Percentiles rank a stretch among this genome's conserved stretches.
Conservation (phyloP, 2,888 invertebrate genomes). For the Drosophila neonasuta region DNA sequence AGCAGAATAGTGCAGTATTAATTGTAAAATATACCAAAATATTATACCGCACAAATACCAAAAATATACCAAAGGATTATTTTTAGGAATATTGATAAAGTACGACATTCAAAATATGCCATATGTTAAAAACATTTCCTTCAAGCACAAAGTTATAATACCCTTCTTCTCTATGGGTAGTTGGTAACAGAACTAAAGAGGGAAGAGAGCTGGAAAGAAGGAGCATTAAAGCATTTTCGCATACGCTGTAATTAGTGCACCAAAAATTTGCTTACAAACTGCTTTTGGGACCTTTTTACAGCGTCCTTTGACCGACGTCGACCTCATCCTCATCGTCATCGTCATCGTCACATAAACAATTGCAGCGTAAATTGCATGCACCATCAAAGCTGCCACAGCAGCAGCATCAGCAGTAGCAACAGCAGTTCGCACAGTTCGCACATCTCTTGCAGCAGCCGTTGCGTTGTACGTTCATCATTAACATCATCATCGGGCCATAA, state of each 20-base stretch:
- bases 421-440: background rate
- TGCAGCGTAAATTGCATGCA: constrained; percentile 46
- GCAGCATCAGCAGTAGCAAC: too few relatives aligned
- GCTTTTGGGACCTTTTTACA: background rate
- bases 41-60: too few relatives aligned
- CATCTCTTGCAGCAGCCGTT: constrained; percentile 11
- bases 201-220: background rate
- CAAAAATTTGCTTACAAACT: constrained; percentile 47
- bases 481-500: constrained; percentile 64
- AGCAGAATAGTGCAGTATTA: too few relatives aligned
- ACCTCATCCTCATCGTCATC: constrained; percentile 9
- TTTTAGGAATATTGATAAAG: too few relatives aligned
- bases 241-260: constrained; percentile 53
- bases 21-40: too few relatives aligned
- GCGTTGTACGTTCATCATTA: constrained; percentile 55
- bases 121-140: too few relatives aligned
- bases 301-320: constrained; percentile 24
- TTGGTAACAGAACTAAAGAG: too few relatives aligned
- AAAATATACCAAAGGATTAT: too few relatives aligned
- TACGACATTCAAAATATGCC: too few relatives aligned
- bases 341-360: constrained; percentile 52
- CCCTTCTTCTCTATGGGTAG: too few relatives aligned
- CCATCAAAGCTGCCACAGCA: constrained; percentile 20
- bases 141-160: too few relatives aligned
- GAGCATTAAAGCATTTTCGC: constrained; percentile 28